A percentile compares a stretch with the other conserved stretches of the same genome.
phyloP scores from a whole-genome alignment of 2,888 invertebrate genomes.

The Acleris literana region DNA sequence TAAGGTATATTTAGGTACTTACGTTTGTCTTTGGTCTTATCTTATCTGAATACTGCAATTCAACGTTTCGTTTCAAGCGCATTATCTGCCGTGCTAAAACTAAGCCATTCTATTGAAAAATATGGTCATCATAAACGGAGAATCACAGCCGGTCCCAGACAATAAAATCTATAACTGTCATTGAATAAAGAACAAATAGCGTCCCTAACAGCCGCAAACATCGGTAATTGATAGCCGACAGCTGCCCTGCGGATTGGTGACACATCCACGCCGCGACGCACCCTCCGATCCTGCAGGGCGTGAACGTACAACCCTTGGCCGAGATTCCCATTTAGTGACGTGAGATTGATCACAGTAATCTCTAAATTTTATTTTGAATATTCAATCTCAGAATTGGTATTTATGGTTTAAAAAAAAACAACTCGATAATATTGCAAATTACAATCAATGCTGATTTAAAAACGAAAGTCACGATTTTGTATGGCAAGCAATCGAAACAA shows the following conservation, averaged over 20 bases:
- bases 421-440: not conserved
- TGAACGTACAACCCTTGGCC: constrained; percentile 49
- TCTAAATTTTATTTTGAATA: not conserved
- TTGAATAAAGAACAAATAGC: constrained; percentile 75
- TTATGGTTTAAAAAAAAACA: not conserved
- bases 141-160: constrained; percentile 35
- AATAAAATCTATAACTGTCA: constrained; percentile 73
- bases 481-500: constrained; percentile 60
- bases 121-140: not conserved
- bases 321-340: constrained; percentile 45
- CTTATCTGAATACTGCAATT: too few species aligned
- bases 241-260: constrained; percentile 72
- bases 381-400: not conserved
- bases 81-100: too few species aligned
- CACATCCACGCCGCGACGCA: constrained; percentile 68
- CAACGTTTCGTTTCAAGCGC: too few species aligned
- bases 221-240: constrained; percentile 70
- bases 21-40: too few species aligned
- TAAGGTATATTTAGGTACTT: too few species aligned
- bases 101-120: too few species aligned
- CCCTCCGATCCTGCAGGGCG: constrained; percentile 65
- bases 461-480: constrained; percentile 49
- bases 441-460: constrained; percentile 33
- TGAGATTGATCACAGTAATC: constrained; percentile 44
- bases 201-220: constrained; percentile 77